A percentile compares a stretch with the other conserved stretches of the same genome.
These are phyloP conservation scores for Lophura nycthemera DNA, from an alignment of 2,113 vertebrate species.

Conservation along the genomic window DNA sequence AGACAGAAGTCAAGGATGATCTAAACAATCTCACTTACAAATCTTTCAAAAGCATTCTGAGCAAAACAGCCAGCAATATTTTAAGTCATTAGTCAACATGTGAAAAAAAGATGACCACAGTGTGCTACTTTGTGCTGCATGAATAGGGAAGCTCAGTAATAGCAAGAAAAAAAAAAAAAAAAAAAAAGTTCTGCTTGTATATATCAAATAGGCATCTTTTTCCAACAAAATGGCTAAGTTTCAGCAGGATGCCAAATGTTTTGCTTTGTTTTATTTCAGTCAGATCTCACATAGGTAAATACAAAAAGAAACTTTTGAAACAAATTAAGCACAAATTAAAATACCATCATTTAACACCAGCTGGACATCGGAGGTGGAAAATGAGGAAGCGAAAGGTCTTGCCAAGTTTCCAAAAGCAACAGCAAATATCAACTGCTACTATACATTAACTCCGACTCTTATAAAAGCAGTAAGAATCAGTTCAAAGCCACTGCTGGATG, in stretches of 20 bases:
- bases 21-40: background rate
- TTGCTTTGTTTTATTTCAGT: background rate
- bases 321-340: background rate
- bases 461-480: background rate
- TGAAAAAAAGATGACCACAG: background rate
- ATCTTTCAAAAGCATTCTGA: background rate
- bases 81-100: accelerated
- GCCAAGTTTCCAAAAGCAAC: background rate
- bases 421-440: background rate
- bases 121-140: background rate
- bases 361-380: accelerated
- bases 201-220: background rate
- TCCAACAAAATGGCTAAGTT: background rate
- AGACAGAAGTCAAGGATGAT: background rate
- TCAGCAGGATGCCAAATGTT: background rate
- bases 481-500: background rate
- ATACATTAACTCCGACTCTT: background rate
- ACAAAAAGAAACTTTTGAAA: background rate
- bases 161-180: background rate
- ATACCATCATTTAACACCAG: background rate
- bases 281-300: background rate
- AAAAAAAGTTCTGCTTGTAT: background rate
- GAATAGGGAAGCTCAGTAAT: background rate
- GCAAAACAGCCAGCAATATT: background rate
- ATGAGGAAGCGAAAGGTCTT: background rate